These are phyloP conservation scores for Junco hyemalis DNA, from an alignment of 2,113 vertebrate genomes.

Conservation along the genomic window DNA sequence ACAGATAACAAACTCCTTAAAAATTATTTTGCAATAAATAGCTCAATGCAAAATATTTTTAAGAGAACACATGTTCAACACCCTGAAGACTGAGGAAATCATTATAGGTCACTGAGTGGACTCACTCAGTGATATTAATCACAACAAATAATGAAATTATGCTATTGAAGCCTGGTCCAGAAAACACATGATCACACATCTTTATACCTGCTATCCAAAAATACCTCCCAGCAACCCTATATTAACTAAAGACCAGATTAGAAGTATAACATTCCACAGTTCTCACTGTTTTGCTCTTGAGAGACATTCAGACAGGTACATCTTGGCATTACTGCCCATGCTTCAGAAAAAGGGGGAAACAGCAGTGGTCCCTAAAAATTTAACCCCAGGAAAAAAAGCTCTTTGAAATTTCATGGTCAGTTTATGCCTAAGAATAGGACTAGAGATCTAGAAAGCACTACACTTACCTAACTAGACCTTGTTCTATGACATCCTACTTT, in stretches of 20 bases:
- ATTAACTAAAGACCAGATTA: neutral
- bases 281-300: neutral
- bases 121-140: neutral
- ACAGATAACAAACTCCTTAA: neutral
- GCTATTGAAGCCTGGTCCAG: neutral
- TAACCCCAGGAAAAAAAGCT: neutral
- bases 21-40: neutral
- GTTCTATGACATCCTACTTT: neutral
- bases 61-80: neutral
- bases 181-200: neutral
- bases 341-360: neutral
- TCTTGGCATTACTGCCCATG: neutral
- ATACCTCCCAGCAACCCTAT: neutral
- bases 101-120: neutral
- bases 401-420: neutral
- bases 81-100: neutral
- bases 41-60: neutral
- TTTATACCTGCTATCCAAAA: neutral
- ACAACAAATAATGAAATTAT: neutral
- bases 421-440: neutral
- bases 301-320: neutral
- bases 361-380: neutral
- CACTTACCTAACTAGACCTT: neutral
- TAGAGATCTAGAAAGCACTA: neutral
- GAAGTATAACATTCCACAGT: neutral